Evolutionary conservation across 2,113 vertebrate species (phyloP), one percentile per base, ranked within the genome.

Genomic region (Tachysurus fulvidraco): DNA sequence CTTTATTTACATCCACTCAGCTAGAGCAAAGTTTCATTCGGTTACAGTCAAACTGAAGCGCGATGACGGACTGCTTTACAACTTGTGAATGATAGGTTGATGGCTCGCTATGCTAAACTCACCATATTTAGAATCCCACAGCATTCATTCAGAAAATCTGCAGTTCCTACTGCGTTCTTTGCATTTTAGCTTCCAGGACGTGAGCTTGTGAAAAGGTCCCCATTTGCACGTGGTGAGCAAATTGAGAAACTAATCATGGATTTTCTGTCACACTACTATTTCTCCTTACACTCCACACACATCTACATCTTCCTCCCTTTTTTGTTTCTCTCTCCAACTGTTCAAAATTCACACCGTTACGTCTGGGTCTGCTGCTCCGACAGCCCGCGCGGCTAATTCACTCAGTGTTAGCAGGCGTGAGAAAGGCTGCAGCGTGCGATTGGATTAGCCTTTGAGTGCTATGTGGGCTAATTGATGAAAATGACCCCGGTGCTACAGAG

Each of bases 381-480:
- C 82, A 28, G 85, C 84, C 87, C 57, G 67, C 73, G 57, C 57
- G 85, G 67, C 54, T 85, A 80, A 87, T 83, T 89, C 91, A 91
- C 90, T 89, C 91, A 76, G 85, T 74, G 87, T 85, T 83, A 85
- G 90, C 86, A 94, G 90, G 89, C 91, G 92, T 92, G 93, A 94
- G 94, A 95, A 93, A 93, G 83, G 59, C 89, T 90, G 90, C 30
- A 88, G 90, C 90, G 83, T 87, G 92, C 90, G 90, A 93, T 93
- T 90, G 94, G 93, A 94, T 94, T 93, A 93, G 91, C 90, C 88
- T 91, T 93, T 92, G 91, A 92, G 91, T 90, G 50, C 91, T 89
- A 88, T 91, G 89, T 90, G 86, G 91, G 81, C 92, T 92, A 94
- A 94, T 93, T 94, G 93, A 94, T 93, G 93, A 95, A 95, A 94